phyloP scores from a whole-genome alignment of 2,797 vertebrate genomes.

The Smutsia gigantea region DNA sequence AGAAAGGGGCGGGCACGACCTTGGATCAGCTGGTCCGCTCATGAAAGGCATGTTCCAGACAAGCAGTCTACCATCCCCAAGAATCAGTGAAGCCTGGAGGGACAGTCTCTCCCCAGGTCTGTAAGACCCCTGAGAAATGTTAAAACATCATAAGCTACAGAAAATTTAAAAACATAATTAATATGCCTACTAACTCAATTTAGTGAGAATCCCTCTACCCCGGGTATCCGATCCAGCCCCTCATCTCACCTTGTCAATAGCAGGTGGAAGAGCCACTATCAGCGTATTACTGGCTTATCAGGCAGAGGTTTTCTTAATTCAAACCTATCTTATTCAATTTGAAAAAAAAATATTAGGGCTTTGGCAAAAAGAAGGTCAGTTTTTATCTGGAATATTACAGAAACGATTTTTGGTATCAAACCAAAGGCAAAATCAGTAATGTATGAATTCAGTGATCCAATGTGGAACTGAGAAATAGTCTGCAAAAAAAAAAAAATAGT shows the following conservation, averaged over 20 bases:
- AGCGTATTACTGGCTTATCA: no score
- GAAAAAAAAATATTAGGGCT: not conserved
- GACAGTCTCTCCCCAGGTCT: no score
- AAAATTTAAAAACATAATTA: not conserved
- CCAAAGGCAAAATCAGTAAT: not conserved
- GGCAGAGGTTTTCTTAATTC: not conserved
- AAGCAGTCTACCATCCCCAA: not conserved
- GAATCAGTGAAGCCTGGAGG: not conserved
- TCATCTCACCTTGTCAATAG: accelerated
- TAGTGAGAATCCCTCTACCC: not conserved
- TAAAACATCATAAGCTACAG: not conserved
- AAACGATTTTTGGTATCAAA: not conserved
- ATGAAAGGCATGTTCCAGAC: not conserved
- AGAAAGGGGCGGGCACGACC: accelerated
- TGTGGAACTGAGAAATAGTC: not conserved
- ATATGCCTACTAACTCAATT: not conserved
- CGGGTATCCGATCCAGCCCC: not conserved
- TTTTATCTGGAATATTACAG: not conserved
- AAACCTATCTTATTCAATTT: not conserved
- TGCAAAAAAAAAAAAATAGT: not conserved
- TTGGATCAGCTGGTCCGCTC: no score
- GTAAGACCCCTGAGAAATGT: not conserved
- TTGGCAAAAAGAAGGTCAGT: not conserved
- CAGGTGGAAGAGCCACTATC: not conserved
- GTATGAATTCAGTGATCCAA: not conserved